A percentile compares a stretch with the other conserved stretches of the same genome.
Conservation (phyloP, 2,888 invertebrate species). For the Erebia palarica region DNA sequence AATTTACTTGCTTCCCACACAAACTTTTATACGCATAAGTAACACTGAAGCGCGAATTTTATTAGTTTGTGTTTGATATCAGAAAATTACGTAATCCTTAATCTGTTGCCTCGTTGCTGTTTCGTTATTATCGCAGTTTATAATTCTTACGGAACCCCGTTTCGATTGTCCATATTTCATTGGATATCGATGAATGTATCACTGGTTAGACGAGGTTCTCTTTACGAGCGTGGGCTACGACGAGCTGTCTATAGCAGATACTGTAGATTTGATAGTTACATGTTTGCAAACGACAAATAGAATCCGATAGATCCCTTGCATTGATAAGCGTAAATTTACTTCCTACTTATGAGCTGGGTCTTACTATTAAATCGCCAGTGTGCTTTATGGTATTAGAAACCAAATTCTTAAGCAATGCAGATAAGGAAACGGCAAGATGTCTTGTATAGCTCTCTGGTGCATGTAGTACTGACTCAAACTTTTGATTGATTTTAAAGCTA, state of each 20-base stretch:
- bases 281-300: conserved; percentile 54
- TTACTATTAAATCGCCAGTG: conserved; percentile 37
- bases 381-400: conserved; percentile 40
- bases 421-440: no score
- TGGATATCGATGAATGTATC: conserved; percentile 71
- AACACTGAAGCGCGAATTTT: conserved; percentile 1
- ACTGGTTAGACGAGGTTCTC: conserved; percentile 63
- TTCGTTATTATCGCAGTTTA: conserved; percentile 64
- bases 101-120: conserved; percentile 51
- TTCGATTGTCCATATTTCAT: conserved; percentile 72
- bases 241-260: conserved; percentile 59
- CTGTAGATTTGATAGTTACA: conserved; percentile 56
- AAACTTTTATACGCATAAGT: not conserved
- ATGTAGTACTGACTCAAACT: not conserved
- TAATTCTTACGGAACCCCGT: conserved; percentile 60
- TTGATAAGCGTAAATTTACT: conserved; percentile 14
- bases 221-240: conserved; percentile 66
- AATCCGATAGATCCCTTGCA: conserved; percentile 50
- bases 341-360: conserved; percentile 17
- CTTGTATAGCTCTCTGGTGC: no score
- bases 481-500: no score
- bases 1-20: not conserved
- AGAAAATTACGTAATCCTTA: conserved; percentile 53
- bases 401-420: no score
- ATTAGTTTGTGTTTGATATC: conserved; percentile 39